Base-by-base conservation (phyloP, 2,888 invertebrate species). In the Mesorhabditis spiculigera region DNA sequence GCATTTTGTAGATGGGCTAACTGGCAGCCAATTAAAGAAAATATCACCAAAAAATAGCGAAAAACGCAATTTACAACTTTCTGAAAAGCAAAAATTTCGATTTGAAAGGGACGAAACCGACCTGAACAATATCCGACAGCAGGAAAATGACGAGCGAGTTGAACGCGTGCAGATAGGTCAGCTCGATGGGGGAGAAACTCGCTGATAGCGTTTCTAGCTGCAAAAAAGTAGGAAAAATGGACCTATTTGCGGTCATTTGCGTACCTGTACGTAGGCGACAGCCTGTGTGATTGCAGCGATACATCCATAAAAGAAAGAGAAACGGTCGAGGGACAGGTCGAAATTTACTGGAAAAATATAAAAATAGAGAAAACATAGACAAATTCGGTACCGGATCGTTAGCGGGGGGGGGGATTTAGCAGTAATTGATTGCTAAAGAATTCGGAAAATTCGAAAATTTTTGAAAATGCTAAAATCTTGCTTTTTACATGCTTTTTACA, bases 91-190 rank as follows among this genome's bases (percentile, higher is more conserved):
- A 10, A 63, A 8, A n/a, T 8, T 16, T n/a, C 63, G 58, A 28
- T 28, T 28, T 28, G 28, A 28, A 28, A 28, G 28, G 28, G 28
- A 28, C 28, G 28, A 28, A 41, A 62, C 67, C 68, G 28, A 81
- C 81, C 73, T 82, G 78, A 13, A 83, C 74, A 43, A 84, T 75
- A 73, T 84, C 85, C 58, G 82, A 82, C 10, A 83, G 63, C 10
- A 85, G 74, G 71, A 81, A 84, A 63, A 85, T 73, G 42, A 83
- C 78, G 45, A 85, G 73, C 6, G 82, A 82, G 66, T 85, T 85
- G 78, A 84, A 84, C 6, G 81, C 78, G 69, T 82, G 79, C 78
- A 83, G 73, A 77, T 85, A 85, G 45, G 85, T 74, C 65, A 85
- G 63, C 66, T 85, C 85, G 10, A 78, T 71, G 45, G 80, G 75